Evolutionary conservation across 2,797 vertebrate species (phyloP).

Genomic region (Microcaecilia unicolor): DNA sequence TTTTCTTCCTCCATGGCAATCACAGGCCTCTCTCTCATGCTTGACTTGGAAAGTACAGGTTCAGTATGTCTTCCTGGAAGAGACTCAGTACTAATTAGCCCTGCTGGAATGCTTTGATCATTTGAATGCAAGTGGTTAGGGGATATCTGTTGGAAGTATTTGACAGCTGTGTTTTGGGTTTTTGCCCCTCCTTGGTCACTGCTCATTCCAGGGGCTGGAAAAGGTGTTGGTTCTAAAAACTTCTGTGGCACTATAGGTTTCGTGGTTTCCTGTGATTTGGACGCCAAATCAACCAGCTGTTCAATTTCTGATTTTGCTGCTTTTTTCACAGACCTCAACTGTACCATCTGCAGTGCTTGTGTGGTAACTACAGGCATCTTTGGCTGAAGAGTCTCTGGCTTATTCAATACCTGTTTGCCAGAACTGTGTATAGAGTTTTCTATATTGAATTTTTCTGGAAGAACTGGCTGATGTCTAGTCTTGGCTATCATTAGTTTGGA

Average conservation of each 20-base stretch:
- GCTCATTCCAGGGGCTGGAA: slow-evolving; percentile 45
- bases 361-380: slow-evolving; percentile 79
- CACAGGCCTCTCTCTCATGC: not conserved
- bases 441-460: slow-evolving; percentile 26
- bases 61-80: slow-evolving; percentile 7
- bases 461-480: slow-evolving; percentile 32
- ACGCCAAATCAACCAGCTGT: slow-evolving; percentile 16
- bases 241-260: slow-evolving; percentile 19
- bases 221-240: slow-evolving; percentile 44
- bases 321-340: slow-evolving; percentile 75
- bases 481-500: slow-evolving; percentile 51
- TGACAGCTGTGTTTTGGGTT: slow-evolving; percentile 48
- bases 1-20: slow-evolving; percentile 18
- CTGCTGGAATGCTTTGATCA: slow-evolving; percentile 22
- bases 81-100: not conserved
- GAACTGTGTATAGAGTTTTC: slow-evolving; percentile 24
- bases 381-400: slow-evolving; percentile 39
- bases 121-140: slow-evolving; percentile 33
- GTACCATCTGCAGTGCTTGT: slow-evolving; percentile 79
- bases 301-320: slow-evolving; percentile 35
- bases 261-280: slow-evolving; percentile 45
- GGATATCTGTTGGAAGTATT: slow-evolving; percentile 41
- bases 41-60: not conserved
- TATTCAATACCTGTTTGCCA: slow-evolving; percentile 25
- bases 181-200: slow-evolving; percentile 42